Base-by-base conservation (phyloP, 2,797 vertebrate species). In the Numenius phaeopus region DNA sequence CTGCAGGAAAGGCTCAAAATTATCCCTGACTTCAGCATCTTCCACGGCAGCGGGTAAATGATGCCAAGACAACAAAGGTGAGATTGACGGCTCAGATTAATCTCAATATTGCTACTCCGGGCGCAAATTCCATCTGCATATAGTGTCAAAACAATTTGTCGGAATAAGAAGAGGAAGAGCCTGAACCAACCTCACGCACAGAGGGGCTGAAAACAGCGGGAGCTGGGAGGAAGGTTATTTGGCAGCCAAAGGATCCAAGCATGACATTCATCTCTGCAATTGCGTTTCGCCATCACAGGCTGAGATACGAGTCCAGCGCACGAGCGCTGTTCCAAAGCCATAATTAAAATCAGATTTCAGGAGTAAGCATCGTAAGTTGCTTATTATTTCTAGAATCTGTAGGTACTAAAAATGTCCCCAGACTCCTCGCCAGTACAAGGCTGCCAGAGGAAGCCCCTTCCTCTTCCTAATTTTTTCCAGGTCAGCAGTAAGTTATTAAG, bases 351-450 rank as follows among this genome's bases (percentile, higher is more conserved):
- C 95, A 96, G 81, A 87, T 86, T 92, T 93, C 11, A 20, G 80
- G 52, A 94, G 84, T 55, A 89, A 87, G 77, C 82, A 91, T 85
- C 91, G 18, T 75, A 95, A 95, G 59, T 77, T 89, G 73, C 76
- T 96, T 95, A 96, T 92, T 94, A 94, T 96, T 93, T 90, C 94
- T 96, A 86, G 86, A 95, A 94, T 93, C 55, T 34, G 71, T 70
- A 87, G 85, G 64, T 94, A 92, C 73, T 94, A 95, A 91, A 96
- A 95, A 87, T 17, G 79, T 76, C 77, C 82, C 70, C 72, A 49
- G 76, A 94, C 83, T 86, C 94, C 57, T 83, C 2, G 0, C 71
- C 79, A 70, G 58, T 79, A 83, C 49, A 59, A 89, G 92, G 73
- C 65, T 90, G 65, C 73, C 8, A 17, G 39, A 91, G 83, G 47